Evolutionary conservation across 37 sponge, comb jelly and placozoan genomes (phyloP).

Genomic region (Petrosia ficiformis): DNA sequence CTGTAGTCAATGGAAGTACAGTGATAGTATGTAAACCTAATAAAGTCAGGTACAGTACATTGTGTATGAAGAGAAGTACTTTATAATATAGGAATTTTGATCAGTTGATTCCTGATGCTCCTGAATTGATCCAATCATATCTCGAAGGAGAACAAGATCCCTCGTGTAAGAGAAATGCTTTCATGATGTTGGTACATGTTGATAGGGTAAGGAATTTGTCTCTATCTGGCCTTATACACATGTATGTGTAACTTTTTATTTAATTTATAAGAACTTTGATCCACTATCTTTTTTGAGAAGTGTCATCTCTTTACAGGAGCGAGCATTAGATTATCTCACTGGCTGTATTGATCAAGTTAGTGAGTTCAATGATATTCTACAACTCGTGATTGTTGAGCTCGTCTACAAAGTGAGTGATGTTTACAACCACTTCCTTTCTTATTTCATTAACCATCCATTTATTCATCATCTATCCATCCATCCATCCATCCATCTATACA

Average conservation of each 20-base stretch:
- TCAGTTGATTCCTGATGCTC: conserved; percentile 94
- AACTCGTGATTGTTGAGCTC: conserved; percentile 98
- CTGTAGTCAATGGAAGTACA: no score
- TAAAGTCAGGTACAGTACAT: no score
- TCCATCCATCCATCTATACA: no score
- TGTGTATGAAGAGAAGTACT: neutral
- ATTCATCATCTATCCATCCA: no score
- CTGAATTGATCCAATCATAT: conserved; percentile 93
- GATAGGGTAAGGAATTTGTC: conserved; percentile 60
- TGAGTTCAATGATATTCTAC: conserved; percentile 96
- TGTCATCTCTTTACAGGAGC: conserved; percentile 43
- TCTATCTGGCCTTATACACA: neutral
- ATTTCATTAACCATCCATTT: conserved; percentile 16
- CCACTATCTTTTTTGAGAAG: neutral
- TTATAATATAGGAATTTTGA: conserved; percentile 75
- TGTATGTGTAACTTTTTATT: neutral
- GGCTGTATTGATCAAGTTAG: conserved; percentile 95
- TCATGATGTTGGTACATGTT: conserved; percentile 99
- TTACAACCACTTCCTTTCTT: neutral
- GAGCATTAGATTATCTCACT: conserved; percentile 94
- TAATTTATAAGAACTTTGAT: neutral
- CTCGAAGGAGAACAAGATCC: conserved; percentile 96
- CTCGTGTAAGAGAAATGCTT: conserved; percentile 98
- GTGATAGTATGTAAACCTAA: no score
- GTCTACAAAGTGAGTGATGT: conserved; percentile 88